Evolutionary conservation across 2,113 vertebrate genomes (phyloP).

Genomic region (Echinops telfairi): DNA sequence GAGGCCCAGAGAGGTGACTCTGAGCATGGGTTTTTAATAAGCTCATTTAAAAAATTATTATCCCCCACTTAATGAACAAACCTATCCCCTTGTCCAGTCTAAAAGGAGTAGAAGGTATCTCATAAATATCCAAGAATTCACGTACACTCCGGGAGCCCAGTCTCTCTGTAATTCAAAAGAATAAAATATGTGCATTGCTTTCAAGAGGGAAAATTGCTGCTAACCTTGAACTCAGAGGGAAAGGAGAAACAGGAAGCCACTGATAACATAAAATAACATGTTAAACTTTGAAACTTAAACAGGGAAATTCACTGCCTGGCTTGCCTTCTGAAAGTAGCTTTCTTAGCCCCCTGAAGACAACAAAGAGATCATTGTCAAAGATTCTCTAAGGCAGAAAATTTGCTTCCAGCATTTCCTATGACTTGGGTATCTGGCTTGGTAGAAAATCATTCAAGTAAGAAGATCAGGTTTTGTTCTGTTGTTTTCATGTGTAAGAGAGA

Average conservation of each 20-base stretch:
- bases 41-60: slow-evolving; percentile 32
- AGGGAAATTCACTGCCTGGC: slow-evolving; percentile 26
- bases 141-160: not conserved
- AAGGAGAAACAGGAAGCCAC: slow-evolving; percentile 53
- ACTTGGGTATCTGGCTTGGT: not conserved
- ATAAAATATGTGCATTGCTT: slow-evolving; percentile 21
- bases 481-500: too few species aligned
- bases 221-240: slow-evolving; percentile 49
- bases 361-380: slow-evolving; percentile 41
- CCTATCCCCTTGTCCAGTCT: not conserved
- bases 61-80: not conserved
- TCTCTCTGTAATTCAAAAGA: not conserved
- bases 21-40: not conserved
- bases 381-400: not conserved
- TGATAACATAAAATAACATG: slow-evolving; percentile 42
- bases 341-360: slow-evolving; percentile 43
- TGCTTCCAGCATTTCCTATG: not conserved
- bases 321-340: slow-evolving; percentile 39
- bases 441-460: not conserved
- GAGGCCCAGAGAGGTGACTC: not conserved
- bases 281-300: slow-evolving; percentile 56
- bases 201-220: slow-evolving; percentile 27
- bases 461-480: not conserved
- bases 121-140: not conserved
- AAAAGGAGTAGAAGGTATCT: not conserved